Conservation (phyloP, 2,113 vertebrate species). For the Mixornis gularis region DNA sequence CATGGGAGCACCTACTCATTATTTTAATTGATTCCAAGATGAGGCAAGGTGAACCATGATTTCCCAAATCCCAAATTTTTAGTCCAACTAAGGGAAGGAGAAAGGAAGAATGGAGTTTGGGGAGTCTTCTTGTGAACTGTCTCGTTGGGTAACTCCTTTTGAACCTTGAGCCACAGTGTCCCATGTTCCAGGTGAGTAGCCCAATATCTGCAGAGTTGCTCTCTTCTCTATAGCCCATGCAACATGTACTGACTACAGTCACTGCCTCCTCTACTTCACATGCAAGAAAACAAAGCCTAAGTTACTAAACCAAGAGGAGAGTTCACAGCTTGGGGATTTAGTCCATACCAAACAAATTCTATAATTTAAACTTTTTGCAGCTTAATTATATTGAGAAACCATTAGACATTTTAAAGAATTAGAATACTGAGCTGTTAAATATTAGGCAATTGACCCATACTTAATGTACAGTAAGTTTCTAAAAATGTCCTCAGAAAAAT, state of each 20-base stretch:
- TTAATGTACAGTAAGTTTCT: conserved; percentile 32
- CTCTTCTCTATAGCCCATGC: neutral
- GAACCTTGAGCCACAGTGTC: neutral
- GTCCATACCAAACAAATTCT: neutral
- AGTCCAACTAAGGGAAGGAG: neutral
- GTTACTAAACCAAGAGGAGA: neutral
- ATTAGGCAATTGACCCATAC: conserved; percentile 25
- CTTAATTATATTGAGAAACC: conserved; percentile 13
- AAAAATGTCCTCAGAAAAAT: conserved; percentile 54
- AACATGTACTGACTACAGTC: neutral
- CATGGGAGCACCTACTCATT: neutral
- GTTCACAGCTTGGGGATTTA: neutral
- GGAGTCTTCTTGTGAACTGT: neutral
- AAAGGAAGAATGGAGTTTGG: neutral
- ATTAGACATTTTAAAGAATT: conserved; percentile 34
- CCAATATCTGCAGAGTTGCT: neutral
- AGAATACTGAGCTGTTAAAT: conserved; percentile 52
- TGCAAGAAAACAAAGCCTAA: neutral
- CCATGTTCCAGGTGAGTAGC: neutral
- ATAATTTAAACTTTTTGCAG: neutral
- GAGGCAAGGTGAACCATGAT: neutral
- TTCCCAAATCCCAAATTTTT: neutral
- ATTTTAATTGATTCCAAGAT: neutral
- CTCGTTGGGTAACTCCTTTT: neutral
- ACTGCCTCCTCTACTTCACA: neutral